Evolutionary conservation across 1,140 invertebrate species (phyloP).

Genomic region (Drepana arcuata): DNA sequence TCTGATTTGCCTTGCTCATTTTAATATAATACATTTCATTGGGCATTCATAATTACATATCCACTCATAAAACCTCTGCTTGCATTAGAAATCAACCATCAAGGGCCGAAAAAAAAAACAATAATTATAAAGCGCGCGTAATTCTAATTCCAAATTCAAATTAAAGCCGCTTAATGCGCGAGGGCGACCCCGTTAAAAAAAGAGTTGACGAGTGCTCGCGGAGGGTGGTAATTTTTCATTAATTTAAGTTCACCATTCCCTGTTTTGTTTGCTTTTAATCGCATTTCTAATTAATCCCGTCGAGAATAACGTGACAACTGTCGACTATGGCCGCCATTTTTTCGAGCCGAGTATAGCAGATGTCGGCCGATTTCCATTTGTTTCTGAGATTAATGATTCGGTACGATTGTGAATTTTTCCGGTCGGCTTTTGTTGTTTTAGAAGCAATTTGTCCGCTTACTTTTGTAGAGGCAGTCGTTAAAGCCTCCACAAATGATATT

Average conservation of each 20-base stretch:
- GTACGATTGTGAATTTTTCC: conserved; percentile 70
- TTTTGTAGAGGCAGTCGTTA: conserved; percentile 66
- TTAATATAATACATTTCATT: too few species aligned
- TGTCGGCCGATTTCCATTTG: conserved; percentile 71
- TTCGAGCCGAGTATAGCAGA: conserved; percentile 64
- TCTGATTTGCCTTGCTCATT: too few species aligned
- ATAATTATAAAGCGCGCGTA: conserved; percentile 71
- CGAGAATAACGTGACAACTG: conserved; percentile 72
- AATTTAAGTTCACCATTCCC: conserved; percentile 72
- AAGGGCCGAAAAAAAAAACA: conserved; percentile 58
- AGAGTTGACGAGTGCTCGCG: conserved; percentile 68
- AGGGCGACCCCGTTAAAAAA: conserved; percentile 68
- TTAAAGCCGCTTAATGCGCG: conserved; percentile 72
- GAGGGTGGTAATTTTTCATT: conserved; percentile 72
- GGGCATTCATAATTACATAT: too few species aligned
- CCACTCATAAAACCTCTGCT: too few species aligned
- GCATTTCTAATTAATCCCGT: conserved; percentile 72
- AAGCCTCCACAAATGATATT: conserved; percentile 60
- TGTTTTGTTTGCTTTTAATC: conserved; percentile 73
- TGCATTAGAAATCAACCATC: conserved; percentile 54
- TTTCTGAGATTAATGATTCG: conserved; percentile 72
- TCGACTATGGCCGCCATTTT: conserved; percentile 68
- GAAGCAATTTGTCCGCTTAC: conserved; percentile 71
- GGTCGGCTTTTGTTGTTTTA: conserved; percentile 71
- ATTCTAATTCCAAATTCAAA: conserved; percentile 72